phyloP scores from a whole-genome alignment of 2,797 vertebrate genomes.

The Spondyliosoma cantharus region DNA sequence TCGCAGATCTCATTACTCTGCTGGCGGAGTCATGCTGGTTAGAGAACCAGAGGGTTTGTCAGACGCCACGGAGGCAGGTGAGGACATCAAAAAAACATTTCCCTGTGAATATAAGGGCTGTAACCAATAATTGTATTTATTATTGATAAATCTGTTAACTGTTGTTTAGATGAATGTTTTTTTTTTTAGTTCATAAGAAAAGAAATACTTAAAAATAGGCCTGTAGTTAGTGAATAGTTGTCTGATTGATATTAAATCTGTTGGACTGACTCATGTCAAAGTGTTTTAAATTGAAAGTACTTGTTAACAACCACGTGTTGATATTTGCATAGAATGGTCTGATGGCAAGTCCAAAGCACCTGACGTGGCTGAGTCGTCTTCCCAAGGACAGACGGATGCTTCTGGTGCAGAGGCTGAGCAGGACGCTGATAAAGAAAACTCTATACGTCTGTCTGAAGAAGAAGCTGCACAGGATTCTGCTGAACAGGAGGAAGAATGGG shows the following conservation, averaged over 20 bases:
- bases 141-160: not conserved
- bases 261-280: not conserved
- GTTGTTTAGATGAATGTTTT: too few species aligned
- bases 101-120: not conserved
- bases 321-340: slow-evolving; percentile 41
- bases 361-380: slow-evolving; percentile 8
- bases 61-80: slow-evolving; percentile 63
- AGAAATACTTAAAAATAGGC: too few species aligned
- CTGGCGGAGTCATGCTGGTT: slow-evolving; percentile 42
- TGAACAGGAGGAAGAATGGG: slow-evolving; percentile 60
- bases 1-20: slow-evolving; percentile 65
- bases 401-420: not conserved
- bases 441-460: slow-evolving; percentile 17
- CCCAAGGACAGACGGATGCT: not conserved
- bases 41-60: slow-evolving; percentile 19
- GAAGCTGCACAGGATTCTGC: slow-evolving; percentile 18
- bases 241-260: not conserved
- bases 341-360: slow-evolving; percentile 23
- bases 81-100: slow-evolving; percentile 5
- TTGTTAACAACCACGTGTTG: not conserved
- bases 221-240: not conserved
- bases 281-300: not conserved
- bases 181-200: not conserved
- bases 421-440: slow-evolving; percentile 40
- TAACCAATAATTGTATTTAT: not conserved